Evolutionary conservation across 1,140 invertebrate genomes (phyloP).

Genomic region (Bombus pyrosoma): DNA sequence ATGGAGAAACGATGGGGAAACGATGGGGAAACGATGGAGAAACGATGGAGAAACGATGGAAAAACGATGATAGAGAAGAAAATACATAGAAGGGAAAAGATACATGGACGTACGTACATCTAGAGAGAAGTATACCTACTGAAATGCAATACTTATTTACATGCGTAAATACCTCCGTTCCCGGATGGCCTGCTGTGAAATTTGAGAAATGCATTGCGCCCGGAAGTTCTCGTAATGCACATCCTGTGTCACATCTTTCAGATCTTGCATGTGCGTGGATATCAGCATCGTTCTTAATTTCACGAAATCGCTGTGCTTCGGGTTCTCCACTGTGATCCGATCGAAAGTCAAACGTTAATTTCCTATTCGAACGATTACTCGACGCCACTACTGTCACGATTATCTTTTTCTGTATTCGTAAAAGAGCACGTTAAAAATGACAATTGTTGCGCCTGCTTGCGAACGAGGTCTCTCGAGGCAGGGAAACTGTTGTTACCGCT

Average conservation of each 20-base stretch:
- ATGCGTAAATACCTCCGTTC: slow-evolving; percentile 88
- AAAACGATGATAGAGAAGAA: background rate
- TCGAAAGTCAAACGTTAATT: slow-evolving; percentile 45
- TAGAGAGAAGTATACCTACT: slow-evolving; percentile 60
- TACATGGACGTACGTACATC: background rate
- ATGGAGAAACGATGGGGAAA: background rate
- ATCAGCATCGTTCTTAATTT: slow-evolving; percentile 98
- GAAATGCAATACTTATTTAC: slow-evolving; percentile 74
- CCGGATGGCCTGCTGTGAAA: slow-evolving; percentile 91
- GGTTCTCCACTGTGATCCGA: slow-evolving; percentile 93
- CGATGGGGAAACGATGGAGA: background rate
- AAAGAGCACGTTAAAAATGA: too few species aligned
- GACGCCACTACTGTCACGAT: background rate
- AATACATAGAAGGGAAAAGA: background rate
- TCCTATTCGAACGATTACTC: background rate
- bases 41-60: background rate
- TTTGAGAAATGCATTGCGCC: slow-evolving; percentile 94
- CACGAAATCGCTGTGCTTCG: slow-evolving; percentile 98
- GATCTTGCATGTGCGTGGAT: slow-evolving; percentile 97
- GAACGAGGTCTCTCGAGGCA: too few species aligned
- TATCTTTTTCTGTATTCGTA: too few species aligned
- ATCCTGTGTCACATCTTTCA: slow-evolving; percentile 97
- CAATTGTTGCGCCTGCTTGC: too few species aligned
- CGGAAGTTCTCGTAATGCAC: slow-evolving; percentile 98
- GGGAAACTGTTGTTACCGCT: too few species aligned